Base-by-base conservation (phyloP, 2,888 invertebrate genomes). In the Cryptus viduatorius region DNA sequence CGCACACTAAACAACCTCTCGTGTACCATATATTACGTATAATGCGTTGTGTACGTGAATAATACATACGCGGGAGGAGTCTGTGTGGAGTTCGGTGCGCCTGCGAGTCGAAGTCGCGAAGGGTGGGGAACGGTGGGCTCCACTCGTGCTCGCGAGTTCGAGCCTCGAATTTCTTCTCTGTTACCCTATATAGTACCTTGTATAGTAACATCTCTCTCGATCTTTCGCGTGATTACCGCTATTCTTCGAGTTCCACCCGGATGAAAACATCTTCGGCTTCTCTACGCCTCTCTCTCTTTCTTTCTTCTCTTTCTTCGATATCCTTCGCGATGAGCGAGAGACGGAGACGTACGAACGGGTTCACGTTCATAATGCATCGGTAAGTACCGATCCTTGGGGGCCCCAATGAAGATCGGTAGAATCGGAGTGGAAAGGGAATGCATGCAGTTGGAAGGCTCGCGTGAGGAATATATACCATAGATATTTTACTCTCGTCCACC, bases 291-390 rank as follows among this genome's bases (percentile, higher is more conserved):
- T 24, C 44, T 42, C 44, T 42, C 42, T 19, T n/a, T 76, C 7
- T 29, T 14, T 78, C 24, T 4, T 44, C 8, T 37, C 37, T 24
- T 2, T 37, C 37, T 4, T 37, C 37, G 37, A 37, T 37, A 37
- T 37, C 37, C 50, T 48, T 37, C 19, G 50, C 31, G 61, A 31
- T 31, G 72, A 64, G 64, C 31, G 50, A 48, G 50, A 61, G 64
- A 67, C 61, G 10, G 42, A 53, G 64, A 79, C 16, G 37, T 69
- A 68, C 56, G 67, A 82, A 67, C 76, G 78, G 44, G 69, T 59
- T 50, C 56, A 12, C 37, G 67, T 79, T 77, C 81, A 83, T 81
- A 79, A 81, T 81, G 80, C 81, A 83, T 79, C 83, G 75, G 78
- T 86, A 78, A 83, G 75, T 78, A 59, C 69, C 77, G 77, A 77